Percentiles rank a stretch among this genome's conserved stretches.
These are phyloP conservation scores for Netelia inedita DNA, from an alignment of 2,888 invertebrate genomes.

Conservation along the genomic window DNA sequence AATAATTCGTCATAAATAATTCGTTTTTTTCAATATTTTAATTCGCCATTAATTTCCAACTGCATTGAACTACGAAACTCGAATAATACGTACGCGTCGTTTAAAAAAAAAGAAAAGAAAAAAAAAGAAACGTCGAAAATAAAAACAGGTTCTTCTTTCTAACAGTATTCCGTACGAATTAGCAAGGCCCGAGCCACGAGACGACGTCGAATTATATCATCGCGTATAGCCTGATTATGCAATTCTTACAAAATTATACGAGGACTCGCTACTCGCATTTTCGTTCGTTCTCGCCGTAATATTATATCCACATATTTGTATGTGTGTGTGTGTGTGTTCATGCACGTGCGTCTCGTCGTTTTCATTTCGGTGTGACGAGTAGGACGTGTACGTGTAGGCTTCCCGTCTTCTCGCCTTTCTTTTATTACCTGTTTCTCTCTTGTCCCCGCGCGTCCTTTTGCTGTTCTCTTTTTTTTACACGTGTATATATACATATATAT, in stretches of 20 bases:
- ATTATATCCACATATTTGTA: background rate
- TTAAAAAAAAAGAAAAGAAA: background rate
- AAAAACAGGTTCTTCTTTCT: slow-evolving; percentile 1
- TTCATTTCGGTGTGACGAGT: slow-evolving; percentile 47
- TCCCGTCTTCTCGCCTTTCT: slow-evolving; percentile 52
- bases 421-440: slow-evolving; percentile 52
- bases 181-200: background rate
- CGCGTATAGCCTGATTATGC: slow-evolving; percentile 51
- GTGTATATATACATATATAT: background rate
- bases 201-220: slow-evolving; percentile 39
- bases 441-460: slow-evolving; percentile 38
- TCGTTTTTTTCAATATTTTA: background rate
- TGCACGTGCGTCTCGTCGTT: slow-evolving; percentile 8
- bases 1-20: no score
- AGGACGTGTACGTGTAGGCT: slow-evolving; percentile 41
- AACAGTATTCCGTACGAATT: slow-evolving; percentile 19
- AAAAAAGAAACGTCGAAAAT: background rate
- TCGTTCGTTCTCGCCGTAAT: slow-evolving; percentile 48
- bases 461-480: slow-evolving; percentile 1
- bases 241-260: slow-evolving; percentile 56
- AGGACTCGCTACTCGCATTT: slow-evolving; percentile 57
- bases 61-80: background rate
- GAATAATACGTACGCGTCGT: background rate
- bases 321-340: background rate
- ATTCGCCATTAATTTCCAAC: background rate